Conservation (phyloP, 2,797 vertebrate species). For the Hydrolagus colliei region DNA sequence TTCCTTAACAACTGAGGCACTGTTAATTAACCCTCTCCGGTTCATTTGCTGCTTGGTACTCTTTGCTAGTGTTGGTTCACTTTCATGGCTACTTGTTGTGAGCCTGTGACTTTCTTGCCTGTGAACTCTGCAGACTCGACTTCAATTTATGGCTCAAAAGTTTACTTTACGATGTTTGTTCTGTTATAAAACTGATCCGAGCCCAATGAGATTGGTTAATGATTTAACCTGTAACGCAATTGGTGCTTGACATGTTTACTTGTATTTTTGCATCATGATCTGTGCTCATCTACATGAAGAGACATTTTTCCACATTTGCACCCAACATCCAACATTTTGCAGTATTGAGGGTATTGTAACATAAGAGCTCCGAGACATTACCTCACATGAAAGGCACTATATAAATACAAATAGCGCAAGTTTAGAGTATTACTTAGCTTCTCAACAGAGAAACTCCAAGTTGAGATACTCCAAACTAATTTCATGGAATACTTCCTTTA, state of each 20-base stretch:
- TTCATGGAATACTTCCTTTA: neutral
- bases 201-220: neutral
- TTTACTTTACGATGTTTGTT: neutral
- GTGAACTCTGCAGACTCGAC: neutral
- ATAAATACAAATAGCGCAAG: too few relatives aligned
- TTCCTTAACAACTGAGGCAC: too few relatives aligned
- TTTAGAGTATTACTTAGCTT: too few relatives aligned
- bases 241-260: neutral
- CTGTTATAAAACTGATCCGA: neutral
- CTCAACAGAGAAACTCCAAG: too few relatives aligned
- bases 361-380: too few relatives aligned
- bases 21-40: too few relatives aligned
- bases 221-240: neutral
- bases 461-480: neutral
- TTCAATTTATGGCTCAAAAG: neutral
- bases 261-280: neutral
- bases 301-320: neutral
- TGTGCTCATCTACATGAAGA: neutral
- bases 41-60: too few relatives aligned
- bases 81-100: too few relatives aligned
- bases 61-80: too few relatives aligned
- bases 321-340: neutral
- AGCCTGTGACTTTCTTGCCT: neutral
- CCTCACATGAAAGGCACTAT: too few relatives aligned
- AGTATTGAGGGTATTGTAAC: neutral